Percentiles rank a stretch among this genome's conserved stretches.
Conservation (phyloP, 2,888 invertebrate genomes). For the Kuschelorhynchus macadamiae region DNA sequence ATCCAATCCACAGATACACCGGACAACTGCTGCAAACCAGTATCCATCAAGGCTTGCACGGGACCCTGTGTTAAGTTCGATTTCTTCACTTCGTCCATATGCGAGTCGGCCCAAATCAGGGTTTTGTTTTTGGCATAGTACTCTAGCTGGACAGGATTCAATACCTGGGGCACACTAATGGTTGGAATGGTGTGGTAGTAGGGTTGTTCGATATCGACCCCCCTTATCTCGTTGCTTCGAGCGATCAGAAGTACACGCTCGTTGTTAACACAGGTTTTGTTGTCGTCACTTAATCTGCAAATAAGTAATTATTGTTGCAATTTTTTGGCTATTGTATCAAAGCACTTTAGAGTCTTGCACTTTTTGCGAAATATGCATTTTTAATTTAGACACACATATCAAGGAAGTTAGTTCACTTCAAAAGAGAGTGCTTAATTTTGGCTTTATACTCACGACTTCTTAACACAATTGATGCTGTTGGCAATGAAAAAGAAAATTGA, state of each 20-base stretch:
- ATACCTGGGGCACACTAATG: conserved; percentile 79
- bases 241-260: conserved; percentile 86
- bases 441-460: no score
- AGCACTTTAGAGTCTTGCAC: no score
- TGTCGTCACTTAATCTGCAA: conserved; percentile 72
- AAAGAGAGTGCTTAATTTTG: no score
- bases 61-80: conserved; percentile 78
- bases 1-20: conserved; percentile 90
- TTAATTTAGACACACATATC: no score
- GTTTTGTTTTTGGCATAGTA: conserved; percentile 76
- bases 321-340: neutral
- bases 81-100: conserved; percentile 81
- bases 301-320: conserved; percentile 3
- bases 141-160: conserved; percentile 80
- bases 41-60: conserved; percentile 81
- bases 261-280: conserved; percentile 80
- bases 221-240: conserved; percentile 83
- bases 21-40: conserved; percentile 75
- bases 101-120: conserved; percentile 85
- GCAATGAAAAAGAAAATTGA: no score
- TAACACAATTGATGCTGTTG: no score
- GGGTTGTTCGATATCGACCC: conserved; percentile 78
- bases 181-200: conserved; percentile 87
- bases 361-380: no score
- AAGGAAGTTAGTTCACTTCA: no score